Evolutionary conservation across 1,140 invertebrate species (phyloP).

Genomic region (Arion vulgaris): DNA sequence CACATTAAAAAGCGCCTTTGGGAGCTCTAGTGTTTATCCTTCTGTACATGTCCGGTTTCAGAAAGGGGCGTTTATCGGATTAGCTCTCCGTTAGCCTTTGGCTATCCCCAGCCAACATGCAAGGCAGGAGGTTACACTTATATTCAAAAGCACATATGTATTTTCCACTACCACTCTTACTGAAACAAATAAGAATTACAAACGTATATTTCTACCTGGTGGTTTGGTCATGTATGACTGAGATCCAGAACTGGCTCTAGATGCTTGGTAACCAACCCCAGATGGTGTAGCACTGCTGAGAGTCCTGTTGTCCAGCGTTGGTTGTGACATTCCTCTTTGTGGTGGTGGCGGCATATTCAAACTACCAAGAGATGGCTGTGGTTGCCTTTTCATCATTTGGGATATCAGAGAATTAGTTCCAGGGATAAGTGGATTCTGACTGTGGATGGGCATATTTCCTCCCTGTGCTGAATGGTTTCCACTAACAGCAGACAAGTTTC

Average conservation of each 20-base stretch:
- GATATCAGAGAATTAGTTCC: neutral
- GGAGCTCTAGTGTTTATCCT: too few relatives aligned
- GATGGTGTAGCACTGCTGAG: neutral
- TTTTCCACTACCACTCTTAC: too few relatives aligned
- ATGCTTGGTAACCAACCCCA: constrained; percentile 22
- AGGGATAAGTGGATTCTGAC: constrained; percentile 1
- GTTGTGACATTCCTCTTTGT: neutral
- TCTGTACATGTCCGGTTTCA: too few relatives aligned
- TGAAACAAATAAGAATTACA: too few relatives aligned
- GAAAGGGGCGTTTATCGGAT: too few relatives aligned
- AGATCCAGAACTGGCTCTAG: neutral
- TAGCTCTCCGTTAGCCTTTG: too few relatives aligned
- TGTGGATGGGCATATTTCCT: neutral
- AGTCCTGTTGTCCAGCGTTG: neutral
- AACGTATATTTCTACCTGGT: neutral
- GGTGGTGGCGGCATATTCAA: constrained; percentile 21
- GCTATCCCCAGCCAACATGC: too few relatives aligned
- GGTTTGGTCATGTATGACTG: constrained; percentile 6
- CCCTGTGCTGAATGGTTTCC: neutral
- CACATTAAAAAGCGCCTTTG: too few relatives aligned
- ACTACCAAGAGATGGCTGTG: neutral
- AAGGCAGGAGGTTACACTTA: too few relatives aligned
- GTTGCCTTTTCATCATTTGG: neutral
- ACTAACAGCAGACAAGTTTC: neutral
- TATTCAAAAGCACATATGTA: too few relatives aligned